A percentile compares a stretch with the other conserved stretches of the same genome.
These are phyloP conservation scores for Microchrysa polita DNA, from an alignment of 2,888 invertebrate genomes.

Conservation along the genomic window DNA sequence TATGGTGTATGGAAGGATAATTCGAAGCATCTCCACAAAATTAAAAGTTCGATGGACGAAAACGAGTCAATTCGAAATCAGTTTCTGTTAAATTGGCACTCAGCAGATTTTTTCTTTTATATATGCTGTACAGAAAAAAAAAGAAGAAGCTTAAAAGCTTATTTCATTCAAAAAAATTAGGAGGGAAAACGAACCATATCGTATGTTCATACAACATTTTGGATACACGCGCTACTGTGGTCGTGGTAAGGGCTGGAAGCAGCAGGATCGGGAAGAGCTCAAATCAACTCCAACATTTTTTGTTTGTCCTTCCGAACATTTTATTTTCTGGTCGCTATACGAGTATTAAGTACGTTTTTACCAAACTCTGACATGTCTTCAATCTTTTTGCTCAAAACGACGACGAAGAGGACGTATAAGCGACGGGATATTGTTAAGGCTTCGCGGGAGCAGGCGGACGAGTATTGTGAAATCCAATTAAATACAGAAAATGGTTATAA, in stretches of 20 bases:
- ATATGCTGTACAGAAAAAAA: too few species aligned
- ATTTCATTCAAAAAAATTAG: not conserved
- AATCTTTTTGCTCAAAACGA: not conserved
- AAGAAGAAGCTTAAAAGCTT: constrained; percentile 43
- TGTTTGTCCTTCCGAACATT: not conserved
- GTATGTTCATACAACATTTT: too few species aligned
- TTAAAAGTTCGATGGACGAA: constrained; percentile 43
- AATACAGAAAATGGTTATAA: constrained; percentile 34
- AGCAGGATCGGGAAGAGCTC: not conserved
- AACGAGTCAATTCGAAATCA: constrained; percentile 43
- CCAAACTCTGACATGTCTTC: constrained; percentile 17
- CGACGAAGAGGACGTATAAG: too few species aligned
- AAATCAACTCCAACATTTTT: constrained; percentile 21
- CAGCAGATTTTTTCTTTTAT: constrained; percentile 44
- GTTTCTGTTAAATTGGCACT: constrained; percentile 45
- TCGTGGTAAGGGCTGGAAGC: not conserved
- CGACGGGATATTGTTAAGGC: not conserved
- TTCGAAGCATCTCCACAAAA: constrained; percentile 21
- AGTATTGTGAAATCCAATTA: constrained; percentile 34
- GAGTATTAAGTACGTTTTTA: constrained; percentile 1
- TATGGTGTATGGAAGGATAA: too few species aligned
- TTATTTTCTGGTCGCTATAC: not conserved
- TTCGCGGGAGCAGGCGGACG: not conserved
- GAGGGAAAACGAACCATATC: too few species aligned
- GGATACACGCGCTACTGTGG: too few species aligned